Conservation (phyloP, 2,888 invertebrate species). For the Phyllotreta striolata region DNA sequence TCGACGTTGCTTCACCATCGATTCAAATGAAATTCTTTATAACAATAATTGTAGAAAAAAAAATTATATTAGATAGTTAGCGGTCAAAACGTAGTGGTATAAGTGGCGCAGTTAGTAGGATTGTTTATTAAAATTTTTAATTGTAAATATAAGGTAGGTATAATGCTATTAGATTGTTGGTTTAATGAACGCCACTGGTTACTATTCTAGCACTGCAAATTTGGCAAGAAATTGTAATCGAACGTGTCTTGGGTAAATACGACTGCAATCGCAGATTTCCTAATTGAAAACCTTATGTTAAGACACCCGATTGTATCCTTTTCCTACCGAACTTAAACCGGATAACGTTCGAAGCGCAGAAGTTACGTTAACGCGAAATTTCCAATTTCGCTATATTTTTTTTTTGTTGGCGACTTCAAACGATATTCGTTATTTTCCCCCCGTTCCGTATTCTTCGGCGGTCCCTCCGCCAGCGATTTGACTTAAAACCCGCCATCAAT, state of each 20-base stretch:
- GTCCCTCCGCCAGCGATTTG: background rate
- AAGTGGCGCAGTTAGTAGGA: no score
- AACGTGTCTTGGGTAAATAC: conserved; percentile 53
- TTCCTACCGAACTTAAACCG: background rate
- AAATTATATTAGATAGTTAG: background rate
- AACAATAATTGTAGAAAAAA: background rate
- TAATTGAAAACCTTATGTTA: conserved; percentile 45
- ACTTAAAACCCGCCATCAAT: conserved; percentile 33
- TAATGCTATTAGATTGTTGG: background rate
- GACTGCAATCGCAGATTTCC: conserved; percentile 47
- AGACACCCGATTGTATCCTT: conserved; percentile 12
- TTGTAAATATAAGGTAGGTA: background rate
- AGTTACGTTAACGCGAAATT: no score
- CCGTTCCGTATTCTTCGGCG: no score
- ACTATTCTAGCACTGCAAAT: conserved; percentile 46
- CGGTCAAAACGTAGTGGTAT: no score
- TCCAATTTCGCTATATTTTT: no score
- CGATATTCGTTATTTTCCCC: no score
- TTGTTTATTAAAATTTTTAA: conserved; percentile 1
- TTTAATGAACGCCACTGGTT: conserved; percentile 22
- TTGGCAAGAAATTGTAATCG: conserved; percentile 51
- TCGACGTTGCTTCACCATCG: background rate
- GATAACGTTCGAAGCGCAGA: conserved; percentile 6
- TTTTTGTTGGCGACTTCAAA: no score
- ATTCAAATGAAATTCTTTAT: no score